Conservation (phyloP, 2,888 invertebrate genomes). For the Hemaris fuciformis region DNA sequence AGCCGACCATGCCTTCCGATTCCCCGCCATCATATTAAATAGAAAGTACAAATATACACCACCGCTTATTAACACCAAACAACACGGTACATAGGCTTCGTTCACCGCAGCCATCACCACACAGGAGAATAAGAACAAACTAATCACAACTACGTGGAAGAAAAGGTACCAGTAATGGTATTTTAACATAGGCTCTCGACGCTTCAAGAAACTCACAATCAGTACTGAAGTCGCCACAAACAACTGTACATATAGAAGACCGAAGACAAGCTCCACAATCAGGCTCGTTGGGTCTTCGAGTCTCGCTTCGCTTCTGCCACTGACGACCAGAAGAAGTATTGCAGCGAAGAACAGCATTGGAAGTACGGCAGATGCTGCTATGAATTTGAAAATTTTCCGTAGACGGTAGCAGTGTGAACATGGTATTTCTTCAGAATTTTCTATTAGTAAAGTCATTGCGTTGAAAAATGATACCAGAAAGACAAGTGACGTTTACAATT, state of each 20-base stretch:
- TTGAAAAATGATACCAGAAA: too few relatives aligned
- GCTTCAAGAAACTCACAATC: slow-evolving; percentile 45
- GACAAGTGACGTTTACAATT: too few relatives aligned
- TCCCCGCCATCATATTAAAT: slow-evolving; percentile 38
- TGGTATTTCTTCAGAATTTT: slow-evolving; percentile 48
- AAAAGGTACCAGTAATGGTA: slow-evolving; percentile 54
- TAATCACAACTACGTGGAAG: slow-evolving; percentile 49
- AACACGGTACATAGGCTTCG: slow-evolving; percentile 33
- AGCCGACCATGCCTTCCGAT: slow-evolving; percentile 34
- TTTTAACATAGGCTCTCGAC: slow-evolving; percentile 42
- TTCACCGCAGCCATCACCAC: slow-evolving; percentile 46
- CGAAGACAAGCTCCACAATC: slow-evolving; percentile 53
- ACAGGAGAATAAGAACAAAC: slow-evolving; percentile 41
- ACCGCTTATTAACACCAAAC: slow-evolving; percentile 34
- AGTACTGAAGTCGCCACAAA: slow-evolving; percentile 55
- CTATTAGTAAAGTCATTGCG: slow-evolving; percentile 44
- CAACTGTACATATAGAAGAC: slow-evolving; percentile 53
- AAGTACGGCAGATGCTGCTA: slow-evolving; percentile 55
- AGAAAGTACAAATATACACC: slow-evolving; percentile 43
- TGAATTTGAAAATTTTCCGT: slow-evolving; percentile 45
- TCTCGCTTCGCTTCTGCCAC: slow-evolving; percentile 29
- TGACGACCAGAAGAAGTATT: slow-evolving; percentile 41
- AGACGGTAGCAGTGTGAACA: slow-evolving; percentile 51
- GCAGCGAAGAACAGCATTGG: slow-evolving; percentile 57
- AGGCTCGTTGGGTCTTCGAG: slow-evolving; percentile 33